Evolutionary conservation across 2,888 invertebrate species (phyloP).

Genomic region (Polyommatus iphigenia): DNA sequence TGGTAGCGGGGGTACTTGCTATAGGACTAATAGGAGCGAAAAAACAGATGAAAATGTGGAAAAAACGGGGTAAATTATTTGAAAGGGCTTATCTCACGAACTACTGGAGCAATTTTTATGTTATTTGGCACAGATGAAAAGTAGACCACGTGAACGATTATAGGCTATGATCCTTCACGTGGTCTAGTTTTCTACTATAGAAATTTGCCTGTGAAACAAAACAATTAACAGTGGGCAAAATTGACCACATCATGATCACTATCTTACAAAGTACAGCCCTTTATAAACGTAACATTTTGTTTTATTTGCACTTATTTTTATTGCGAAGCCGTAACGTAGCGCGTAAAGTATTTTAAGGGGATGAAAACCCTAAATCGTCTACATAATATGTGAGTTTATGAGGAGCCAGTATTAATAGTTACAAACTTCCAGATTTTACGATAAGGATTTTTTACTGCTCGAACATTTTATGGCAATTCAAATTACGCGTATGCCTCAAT

Average conservation of each 20-base stretch:
- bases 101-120: neutral
- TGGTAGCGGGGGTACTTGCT: no score
- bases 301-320: conserved; percentile 28
- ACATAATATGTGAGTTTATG: conserved; percentile 8
- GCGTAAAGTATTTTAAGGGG: conserved; percentile 26
- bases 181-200: no score
- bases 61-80: no score
- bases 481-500: neutral
- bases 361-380: conserved; percentile 24
- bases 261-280: neutral
- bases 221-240: neutral
- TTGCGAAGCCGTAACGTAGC: conserved; percentile 13
- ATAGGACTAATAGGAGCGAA: no score
- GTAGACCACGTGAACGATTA: no score
- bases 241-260: neutral
- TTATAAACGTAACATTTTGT: conserved; percentile 18
- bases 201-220: neutral
- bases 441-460: neutral
- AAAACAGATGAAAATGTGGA: no score
- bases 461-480: neutral
- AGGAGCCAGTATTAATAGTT: conserved; percentile 24
- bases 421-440: conserved; percentile 18
- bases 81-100: no score
- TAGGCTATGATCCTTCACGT: no score
- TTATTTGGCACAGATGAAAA: no score